Conservation (phyloP, 2,113 vertebrate genomes). For the Hemicordylus capensis region DNA sequence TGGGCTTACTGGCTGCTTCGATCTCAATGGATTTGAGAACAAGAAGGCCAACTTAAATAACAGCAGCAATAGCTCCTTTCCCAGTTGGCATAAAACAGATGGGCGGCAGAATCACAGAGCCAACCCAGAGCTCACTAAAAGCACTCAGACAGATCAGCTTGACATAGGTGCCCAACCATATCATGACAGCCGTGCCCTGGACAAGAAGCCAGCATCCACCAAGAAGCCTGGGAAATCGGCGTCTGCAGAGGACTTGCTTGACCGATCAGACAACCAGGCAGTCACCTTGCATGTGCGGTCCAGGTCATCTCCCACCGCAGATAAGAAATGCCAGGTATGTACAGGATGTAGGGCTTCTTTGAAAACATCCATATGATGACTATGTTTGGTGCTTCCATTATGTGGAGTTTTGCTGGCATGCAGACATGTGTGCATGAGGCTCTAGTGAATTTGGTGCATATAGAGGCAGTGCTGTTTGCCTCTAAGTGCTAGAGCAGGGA, state of each 20-base stretch:
- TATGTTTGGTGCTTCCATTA: not conserved
- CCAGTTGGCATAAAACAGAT: conserved; percentile 31
- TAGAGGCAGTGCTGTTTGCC: not conserved
- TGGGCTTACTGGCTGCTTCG: conserved; percentile 55
- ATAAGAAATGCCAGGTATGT: conserved; percentile 83
- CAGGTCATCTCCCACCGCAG: conserved; percentile 81
- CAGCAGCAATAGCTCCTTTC: conserved; percentile 63
- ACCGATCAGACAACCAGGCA: conserved; percentile 64
- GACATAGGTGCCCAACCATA: not conserved
- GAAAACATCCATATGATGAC: not conserved
- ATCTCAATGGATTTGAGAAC: conserved; percentile 65
- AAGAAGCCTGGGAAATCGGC: conserved; percentile 80
- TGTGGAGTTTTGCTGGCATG: not conserved
- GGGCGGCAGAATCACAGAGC: conserved; percentile 49
- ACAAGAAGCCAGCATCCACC: conserved; percentile 28
- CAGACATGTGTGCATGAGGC: not conserved
- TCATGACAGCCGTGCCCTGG: conserved; percentile 57
- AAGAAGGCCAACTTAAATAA: not conserved
- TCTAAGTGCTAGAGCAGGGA: not conserved
- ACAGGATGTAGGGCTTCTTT: rapidly evolving
- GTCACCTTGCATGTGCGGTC: conserved; percentile 82
- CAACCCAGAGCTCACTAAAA: conserved; percentile 58
- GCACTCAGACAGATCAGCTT: conserved; percentile 31
- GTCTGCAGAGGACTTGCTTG: conserved; percentile 89
- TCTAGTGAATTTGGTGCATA: not conserved